These are phyloP conservation scores for Pseudochromis fuscus DNA, from an alignment of 2,797 vertebrate genomes.

Conservation along the genomic window DNA sequence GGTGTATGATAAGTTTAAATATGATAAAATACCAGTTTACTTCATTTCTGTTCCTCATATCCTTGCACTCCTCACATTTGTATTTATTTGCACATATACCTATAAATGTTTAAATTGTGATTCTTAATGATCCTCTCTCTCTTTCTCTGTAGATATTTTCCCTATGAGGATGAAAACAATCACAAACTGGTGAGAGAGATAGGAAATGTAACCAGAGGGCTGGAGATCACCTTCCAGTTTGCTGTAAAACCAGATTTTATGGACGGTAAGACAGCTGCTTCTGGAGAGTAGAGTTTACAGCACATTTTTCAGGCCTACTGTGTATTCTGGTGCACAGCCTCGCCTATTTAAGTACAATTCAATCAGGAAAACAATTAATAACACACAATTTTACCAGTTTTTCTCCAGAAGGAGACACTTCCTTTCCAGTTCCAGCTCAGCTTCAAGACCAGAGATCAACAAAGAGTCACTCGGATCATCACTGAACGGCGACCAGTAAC, in stretches of 20 bases:
- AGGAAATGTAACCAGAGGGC: conserved; percentile 81
- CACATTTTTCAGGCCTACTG: too few relatives aligned
- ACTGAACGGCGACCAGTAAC: conserved; percentile 80
- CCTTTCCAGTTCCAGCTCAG: conserved; percentile 84
- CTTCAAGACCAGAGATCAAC: conserved; percentile 82
- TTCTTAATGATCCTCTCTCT: neutral
- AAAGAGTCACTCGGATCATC: conserved; percentile 78
- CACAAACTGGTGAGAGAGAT: conserved; percentile 80
- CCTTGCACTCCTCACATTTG: too few relatives aligned
- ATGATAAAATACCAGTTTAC: too few relatives aligned
- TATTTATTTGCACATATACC: too few relatives aligned
- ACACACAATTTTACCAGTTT: conserved; percentile 73
- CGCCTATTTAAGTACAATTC: too few relatives aligned
- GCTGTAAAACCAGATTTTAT: conserved; percentile 78
- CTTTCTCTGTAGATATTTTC: conserved; percentile 77
- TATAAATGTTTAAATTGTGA: too few relatives aligned
- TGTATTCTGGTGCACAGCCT: too few relatives aligned
- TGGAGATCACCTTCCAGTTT: conserved; percentile 84
- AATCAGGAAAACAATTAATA: too few relatives aligned
- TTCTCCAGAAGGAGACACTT: conserved; percentile 72
- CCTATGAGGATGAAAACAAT: conserved; percentile 72
- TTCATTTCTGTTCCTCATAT: too few relatives aligned
- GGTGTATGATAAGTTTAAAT: too few relatives aligned
- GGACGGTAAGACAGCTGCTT: conserved; percentile 74
- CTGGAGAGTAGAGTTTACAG: too few relatives aligned